Percentiles rank a stretch among this genome's conserved stretches.
Conservation (phyloP, 1,140 invertebrate genomes). For the Marisa cornuarietis region DNA sequence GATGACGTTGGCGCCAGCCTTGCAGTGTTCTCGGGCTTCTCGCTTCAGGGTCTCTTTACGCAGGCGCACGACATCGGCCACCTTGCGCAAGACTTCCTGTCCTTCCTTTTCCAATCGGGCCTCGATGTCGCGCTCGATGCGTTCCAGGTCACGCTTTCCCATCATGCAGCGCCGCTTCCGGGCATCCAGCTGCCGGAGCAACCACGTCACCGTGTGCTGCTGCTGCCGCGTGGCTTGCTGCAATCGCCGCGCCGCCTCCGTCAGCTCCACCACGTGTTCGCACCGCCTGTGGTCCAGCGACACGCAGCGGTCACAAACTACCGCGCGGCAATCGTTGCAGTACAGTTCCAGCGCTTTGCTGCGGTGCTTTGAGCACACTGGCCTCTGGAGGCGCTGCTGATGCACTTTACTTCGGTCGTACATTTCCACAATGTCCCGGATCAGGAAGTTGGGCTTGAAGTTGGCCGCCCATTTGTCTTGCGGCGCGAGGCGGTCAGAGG, state of each 20-base stretch:
- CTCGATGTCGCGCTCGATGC: conserved; percentile 22
- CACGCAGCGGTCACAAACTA: conserved; percentile 19
- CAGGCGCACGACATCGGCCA: conserved; percentile 17
- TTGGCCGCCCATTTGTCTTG: conserved; percentile 1
- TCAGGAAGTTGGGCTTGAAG: conserved; percentile 22
- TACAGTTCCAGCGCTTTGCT: conserved; percentile 20
- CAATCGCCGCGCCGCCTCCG: conserved; percentile 40
- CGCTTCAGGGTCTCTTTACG: conserved; percentile 20
- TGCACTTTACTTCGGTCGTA: neutral
- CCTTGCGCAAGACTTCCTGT: conserved; percentile 22
- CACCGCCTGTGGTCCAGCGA: conserved; percentile 34
- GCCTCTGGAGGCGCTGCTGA: neutral
- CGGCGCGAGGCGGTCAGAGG: conserved; percentile 9
- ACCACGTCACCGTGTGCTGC: conserved; percentile 15
- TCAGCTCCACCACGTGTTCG: conserved; percentile 34
- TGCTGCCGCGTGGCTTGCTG: conserved; percentile 7
- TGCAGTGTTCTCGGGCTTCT: conserved; percentile 11
- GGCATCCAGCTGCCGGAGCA: conserved; percentile 18
- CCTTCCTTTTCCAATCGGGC: conserved; percentile 16
- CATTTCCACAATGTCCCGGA: conserved; percentile 20
- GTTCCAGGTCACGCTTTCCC: conserved; percentile 11
- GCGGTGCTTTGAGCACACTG: conserved; percentile 9
- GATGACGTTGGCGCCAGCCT: conserved; percentile 12
- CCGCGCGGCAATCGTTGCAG: conserved; percentile 11
- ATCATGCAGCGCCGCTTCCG: conserved; percentile 14